These are phyloP conservation scores for Hassar affinis DNA, from an alignment of 2,113 vertebrate genomes.

Conservation along the genomic window DNA sequence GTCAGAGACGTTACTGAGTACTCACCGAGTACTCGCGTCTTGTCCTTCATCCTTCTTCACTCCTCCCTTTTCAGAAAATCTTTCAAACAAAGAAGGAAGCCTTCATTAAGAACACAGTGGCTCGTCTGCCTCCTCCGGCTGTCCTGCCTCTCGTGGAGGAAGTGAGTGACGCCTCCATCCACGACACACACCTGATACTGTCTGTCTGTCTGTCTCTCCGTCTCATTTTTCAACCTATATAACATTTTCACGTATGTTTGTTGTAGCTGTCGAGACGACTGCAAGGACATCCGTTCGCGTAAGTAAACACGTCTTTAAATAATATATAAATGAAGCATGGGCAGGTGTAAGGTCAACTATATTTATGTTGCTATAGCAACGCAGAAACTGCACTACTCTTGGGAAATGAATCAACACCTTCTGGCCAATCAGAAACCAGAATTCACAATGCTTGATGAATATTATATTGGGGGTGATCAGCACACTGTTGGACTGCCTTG, in stretches of 20 bases:
- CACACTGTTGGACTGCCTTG: not conserved
- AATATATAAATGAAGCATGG: no score
- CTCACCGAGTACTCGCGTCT: no score
- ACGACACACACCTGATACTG: not conserved
- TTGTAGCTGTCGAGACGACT: slow-evolving; percentile 86
- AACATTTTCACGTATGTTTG: slow-evolving; percentile 24
- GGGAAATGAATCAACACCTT: not conserved
- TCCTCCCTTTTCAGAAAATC: slow-evolving; percentile 82
- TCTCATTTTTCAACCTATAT: not conserved
- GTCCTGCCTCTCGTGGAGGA: slow-evolving; percentile 89
- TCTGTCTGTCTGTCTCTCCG: not conserved
- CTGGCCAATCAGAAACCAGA: not conserved
- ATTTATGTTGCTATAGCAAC: no score
- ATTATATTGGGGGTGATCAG: not conserved
- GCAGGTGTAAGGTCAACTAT: no score
- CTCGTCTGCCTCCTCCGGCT: slow-evolving; percentile 85
- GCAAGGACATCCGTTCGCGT: slow-evolving; percentile 90
- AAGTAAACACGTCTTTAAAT: slow-evolving; percentile 57
- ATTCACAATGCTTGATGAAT: not conserved
- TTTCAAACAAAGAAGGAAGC: slow-evolving; percentile 85
- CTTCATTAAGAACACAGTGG: slow-evolving; percentile 89
- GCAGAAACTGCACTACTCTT: no score
- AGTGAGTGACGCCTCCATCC: slow-evolving; percentile 67
- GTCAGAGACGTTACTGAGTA: no score
- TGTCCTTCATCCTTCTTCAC: not conserved